These are phyloP conservation scores for Mesaphorura yosii DNA, from an alignment of 1,140 invertebrate species.

Conservation along the genomic window DNA sequence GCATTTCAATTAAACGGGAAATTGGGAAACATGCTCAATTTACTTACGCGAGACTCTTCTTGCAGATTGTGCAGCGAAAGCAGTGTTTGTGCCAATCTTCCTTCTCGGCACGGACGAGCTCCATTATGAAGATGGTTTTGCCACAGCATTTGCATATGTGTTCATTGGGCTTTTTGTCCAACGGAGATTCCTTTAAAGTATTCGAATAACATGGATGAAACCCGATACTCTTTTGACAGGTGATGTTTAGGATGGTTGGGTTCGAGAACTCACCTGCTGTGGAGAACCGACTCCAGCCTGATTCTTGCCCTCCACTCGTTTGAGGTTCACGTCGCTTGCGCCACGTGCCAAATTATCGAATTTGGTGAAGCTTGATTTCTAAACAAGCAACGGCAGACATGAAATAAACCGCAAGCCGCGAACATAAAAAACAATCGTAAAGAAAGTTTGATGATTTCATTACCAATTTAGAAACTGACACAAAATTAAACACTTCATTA, in stretches of 20 bases:
- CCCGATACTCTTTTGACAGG: neutral
- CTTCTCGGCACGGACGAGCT: slow-evolving; percentile 77
- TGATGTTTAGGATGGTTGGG: neutral
- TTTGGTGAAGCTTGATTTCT: slow-evolving; percentile 68
- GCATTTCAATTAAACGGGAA: neutral
- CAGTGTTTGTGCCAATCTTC: slow-evolving; percentile 81
- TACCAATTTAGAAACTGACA: too few species aligned
- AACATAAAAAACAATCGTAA: too few species aligned
- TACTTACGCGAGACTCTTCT: slow-evolving; percentile 68
- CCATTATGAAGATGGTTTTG: slow-evolving; percentile 88
- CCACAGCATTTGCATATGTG: slow-evolving; percentile 58
- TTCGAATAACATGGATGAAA: neutral
- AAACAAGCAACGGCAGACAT: slow-evolving; percentile 33
- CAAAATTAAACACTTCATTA: too few species aligned
- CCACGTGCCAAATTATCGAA: slow-evolving; percentile 49
- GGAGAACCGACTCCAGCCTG: neutral
- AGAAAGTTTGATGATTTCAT: too few species aligned
- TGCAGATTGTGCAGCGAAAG: slow-evolving; percentile 77
- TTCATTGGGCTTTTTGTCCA: slow-evolving; percentile 27
- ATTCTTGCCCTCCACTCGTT: slow-evolving; percentile 1
- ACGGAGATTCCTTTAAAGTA: slow-evolving; percentile 19
- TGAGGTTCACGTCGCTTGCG: neutral
- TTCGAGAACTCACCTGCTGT: too few species aligned
- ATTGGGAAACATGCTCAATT: too few species aligned
- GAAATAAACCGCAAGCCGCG: too few species aligned